A percentile compares a stretch with the other conserved stretches of the same genome.
Conservation (phyloP, 2,888 invertebrate genomes). For the Leptinotarsa juncta region DNA sequence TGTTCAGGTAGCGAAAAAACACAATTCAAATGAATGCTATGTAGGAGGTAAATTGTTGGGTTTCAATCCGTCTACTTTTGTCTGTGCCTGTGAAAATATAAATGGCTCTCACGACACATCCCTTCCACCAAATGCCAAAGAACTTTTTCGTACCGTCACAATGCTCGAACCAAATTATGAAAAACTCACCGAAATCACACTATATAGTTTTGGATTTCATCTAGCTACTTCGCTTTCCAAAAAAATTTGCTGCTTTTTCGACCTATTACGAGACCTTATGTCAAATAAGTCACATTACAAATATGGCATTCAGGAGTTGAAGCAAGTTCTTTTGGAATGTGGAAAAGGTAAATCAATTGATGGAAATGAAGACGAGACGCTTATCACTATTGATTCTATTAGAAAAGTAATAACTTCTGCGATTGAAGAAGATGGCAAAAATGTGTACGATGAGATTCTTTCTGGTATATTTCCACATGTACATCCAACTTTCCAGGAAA, state of each 20-base stretch:
- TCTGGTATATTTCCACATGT: constrained; percentile 86
- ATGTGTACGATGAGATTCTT: constrained; percentile 83
- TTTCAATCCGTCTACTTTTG: constrained; percentile 79
- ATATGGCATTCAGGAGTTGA: constrained; percentile 85
- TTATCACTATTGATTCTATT: constrained; percentile 81
- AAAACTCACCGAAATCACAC: constrained; percentile 82
- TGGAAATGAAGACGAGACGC: constrained; percentile 78
- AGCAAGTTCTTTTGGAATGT: constrained; percentile 83
- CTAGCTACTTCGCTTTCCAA: constrained; percentile 78
- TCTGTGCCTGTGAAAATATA: constrained; percentile 75
- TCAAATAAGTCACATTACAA: constrained; percentile 80
- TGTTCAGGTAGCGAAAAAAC: constrained; percentile 78
- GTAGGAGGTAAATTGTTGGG: constrained; percentile 77
- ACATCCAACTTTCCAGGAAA: constrained; percentile 67
- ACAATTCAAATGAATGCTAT: constrained; percentile 71
- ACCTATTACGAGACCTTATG: constrained; percentile 66
- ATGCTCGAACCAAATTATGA: constrained; percentile 88
- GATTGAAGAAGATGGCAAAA: constrained; percentile 85
- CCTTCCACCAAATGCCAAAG: constrained; percentile 85
- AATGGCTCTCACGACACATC: constrained; percentile 74
- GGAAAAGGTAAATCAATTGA: constrained; percentile 79
- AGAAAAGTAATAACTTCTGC: constrained; percentile 89
- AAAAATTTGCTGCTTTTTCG: constrained; percentile 82
- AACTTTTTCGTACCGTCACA: constrained; percentile 82
- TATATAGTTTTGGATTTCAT: constrained; percentile 81